A percentile compares a stretch with the other conserved stretches of the same genome.
These are phyloP conservation scores for Tromatobia lineatoria DNA, from an alignment of 2,888 invertebrate species.

Conservation along the genomic window DNA sequence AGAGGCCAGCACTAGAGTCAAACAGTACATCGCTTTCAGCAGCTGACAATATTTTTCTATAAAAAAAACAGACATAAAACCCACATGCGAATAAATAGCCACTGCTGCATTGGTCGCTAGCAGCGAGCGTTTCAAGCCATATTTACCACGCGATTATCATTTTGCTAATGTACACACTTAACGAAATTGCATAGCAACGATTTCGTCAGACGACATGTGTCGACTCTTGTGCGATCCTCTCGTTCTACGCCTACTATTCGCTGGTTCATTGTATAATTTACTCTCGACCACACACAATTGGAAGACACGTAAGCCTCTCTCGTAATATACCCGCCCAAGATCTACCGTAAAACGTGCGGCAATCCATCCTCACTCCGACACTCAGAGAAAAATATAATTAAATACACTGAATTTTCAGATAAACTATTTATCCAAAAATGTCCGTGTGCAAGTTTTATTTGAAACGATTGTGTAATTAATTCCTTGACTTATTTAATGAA, in stretches of 20 bases:
- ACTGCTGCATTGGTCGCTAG: constrained; percentile 27
- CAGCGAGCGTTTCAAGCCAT: constrained; percentile 47
- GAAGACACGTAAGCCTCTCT: constrained; percentile 63
- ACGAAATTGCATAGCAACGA: constrained; percentile 36
- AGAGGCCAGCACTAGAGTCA: constrained; percentile 38
- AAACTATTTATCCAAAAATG: too few species aligned
- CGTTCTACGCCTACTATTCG: constrained; percentile 60
- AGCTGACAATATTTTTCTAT: constrained; percentile 53
- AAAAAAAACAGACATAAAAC: constrained; percentile 33
- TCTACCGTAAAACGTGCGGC: constrained; percentile 23
- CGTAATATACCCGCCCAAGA: constrained; percentile 33
- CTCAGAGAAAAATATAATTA: too few species aligned
- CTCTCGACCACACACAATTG: constrained; percentile 58
- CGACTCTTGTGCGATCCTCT: constrained; percentile 60
- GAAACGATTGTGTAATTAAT: too few species aligned
- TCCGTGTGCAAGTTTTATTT: too few species aligned
- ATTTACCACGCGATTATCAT: constrained; percentile 42
- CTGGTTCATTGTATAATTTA: constrained; percentile 62
- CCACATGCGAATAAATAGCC: constrained; percentile 47
- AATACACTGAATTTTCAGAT: too few species aligned
- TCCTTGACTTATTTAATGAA: too few species aligned
- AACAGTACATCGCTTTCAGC: constrained; percentile 32
- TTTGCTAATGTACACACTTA: constrained; percentile 53
- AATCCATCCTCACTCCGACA: constrained; percentile 12
- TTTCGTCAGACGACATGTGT: constrained; percentile 52